These are phyloP conservation scores for Tinea pellionella DNA, from an alignment of 2,888 invertebrate species.

Conservation along the genomic window DNA sequence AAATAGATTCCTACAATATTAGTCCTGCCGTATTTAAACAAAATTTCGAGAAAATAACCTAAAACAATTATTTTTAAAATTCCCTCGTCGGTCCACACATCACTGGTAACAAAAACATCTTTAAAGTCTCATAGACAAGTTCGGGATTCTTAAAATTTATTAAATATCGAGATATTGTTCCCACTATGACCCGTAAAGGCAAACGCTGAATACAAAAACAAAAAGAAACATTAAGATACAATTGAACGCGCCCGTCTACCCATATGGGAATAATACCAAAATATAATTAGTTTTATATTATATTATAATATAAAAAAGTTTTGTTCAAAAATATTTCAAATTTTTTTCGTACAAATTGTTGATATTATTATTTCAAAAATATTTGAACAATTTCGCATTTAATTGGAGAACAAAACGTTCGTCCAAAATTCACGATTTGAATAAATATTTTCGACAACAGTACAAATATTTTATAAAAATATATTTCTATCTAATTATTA, in stretches of 20 bases:
- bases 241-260: not conserved
- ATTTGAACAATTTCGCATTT: not conserved
- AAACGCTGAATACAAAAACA: not conserved
- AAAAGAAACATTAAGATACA: not conserved
- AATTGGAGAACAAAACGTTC: not conserved
- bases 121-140: conserved; percentile 6
- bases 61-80: not conserved
- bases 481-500: not conserved
- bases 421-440: not conserved
- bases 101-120: not conserved
- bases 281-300: not conserved
- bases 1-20: too few species aligned
- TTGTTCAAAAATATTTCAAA: conserved; percentile 3
- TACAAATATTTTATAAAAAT: not conserved
- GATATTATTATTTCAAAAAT: not conserved
- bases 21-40: too few species aligned
- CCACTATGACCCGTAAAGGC: not conserved
- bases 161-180: not conserved
- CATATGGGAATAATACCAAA: conserved; percentile 1
- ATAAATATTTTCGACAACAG: not conserved
- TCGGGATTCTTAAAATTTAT: not conserved
- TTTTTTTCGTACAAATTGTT: not conserved
- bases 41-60: too few species aligned
- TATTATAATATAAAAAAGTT: not conserved
- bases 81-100: not conserved